A percentile compares a stretch with the other conserved stretches of the same genome.
These are phyloP conservation scores for Octopus sinensis DNA, from an alignment of 1,140 invertebrate species.

Conservation along the genomic window DNA sequence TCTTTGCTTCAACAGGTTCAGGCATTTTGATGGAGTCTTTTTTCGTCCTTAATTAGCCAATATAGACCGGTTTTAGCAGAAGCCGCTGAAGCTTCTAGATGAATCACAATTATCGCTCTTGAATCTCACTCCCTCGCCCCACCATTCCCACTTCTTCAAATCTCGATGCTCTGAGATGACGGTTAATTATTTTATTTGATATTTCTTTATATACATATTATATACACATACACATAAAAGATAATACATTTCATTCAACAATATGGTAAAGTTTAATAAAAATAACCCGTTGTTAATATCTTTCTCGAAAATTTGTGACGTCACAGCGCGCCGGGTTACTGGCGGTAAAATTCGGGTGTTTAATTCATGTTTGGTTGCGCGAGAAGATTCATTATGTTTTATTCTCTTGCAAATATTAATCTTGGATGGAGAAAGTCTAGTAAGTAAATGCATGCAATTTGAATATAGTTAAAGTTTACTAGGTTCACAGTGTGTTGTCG, in stretches of 20 bases:
- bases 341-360: neutral
- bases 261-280: no score
- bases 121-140: neutral
- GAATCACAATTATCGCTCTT: neutral
- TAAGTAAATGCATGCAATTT: neutral
- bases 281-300: no score
- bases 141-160: no score
- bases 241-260: no score
- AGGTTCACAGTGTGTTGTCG: no score
- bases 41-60: neutral
- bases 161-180: neutral
- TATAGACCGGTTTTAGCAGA: neutral
- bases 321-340: neutral
- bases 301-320: neutral
- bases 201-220: slow-evolving; percentile 1
- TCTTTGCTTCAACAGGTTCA: neutral
- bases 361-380: neutral
- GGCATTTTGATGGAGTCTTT: slow-evolving; percentile 11
- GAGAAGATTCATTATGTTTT: neutral
- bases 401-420: neutral
- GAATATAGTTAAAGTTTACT: neutral
- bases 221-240: neutral
- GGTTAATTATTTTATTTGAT: neutral
- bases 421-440: neutral
- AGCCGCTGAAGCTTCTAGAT: slow-evolving; percentile 2